Evolutionary conservation across 2,113 vertebrate genomes (phyloP).

Genomic region (Cichladusa arquata): DNA sequence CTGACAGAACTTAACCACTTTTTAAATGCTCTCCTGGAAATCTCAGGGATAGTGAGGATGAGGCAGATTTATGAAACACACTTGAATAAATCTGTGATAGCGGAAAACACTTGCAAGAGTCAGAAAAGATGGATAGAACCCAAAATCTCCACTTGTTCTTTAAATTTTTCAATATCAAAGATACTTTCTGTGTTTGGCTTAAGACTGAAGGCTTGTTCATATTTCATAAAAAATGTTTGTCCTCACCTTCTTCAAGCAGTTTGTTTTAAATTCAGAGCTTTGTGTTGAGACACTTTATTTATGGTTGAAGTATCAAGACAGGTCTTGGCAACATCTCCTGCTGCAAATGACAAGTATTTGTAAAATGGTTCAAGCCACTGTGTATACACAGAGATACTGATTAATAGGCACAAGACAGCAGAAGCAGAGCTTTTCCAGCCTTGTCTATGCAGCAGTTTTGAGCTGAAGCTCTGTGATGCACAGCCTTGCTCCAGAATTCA

Average conservation of each 20-base stretch:
- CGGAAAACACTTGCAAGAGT: neutral
- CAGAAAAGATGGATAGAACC: neutral
- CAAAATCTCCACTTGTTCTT: neutral
- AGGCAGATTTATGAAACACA: neutral
- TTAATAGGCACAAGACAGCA: conserved; percentile 29
- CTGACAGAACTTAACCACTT: neutral
- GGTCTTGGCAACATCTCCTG: conserved; percentile 24
- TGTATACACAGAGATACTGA: conserved; percentile 35
- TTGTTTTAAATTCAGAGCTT: conserved; percentile 33
- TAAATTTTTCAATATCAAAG: neutral
- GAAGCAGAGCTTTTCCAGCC: conserved; percentile 31
- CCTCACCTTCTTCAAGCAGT: neutral
- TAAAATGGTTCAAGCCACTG: conserved; percentile 14
- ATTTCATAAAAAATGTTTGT: neutral
- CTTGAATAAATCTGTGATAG: neutral
- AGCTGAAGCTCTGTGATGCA: neutral
- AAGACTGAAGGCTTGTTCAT: neutral
- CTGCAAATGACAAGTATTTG: conserved; percentile 60
- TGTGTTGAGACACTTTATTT: neutral
- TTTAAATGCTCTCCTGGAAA: neutral
- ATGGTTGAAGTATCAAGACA: neutral
- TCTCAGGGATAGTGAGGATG: neutral
- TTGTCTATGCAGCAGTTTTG: neutral
- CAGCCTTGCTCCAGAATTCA: conserved; percentile 16
- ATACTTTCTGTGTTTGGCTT: neutral